Evolutionary conservation across 2,113 vertebrate genomes (phyloP).

Genomic region (Labrus mixtus): DNA sequence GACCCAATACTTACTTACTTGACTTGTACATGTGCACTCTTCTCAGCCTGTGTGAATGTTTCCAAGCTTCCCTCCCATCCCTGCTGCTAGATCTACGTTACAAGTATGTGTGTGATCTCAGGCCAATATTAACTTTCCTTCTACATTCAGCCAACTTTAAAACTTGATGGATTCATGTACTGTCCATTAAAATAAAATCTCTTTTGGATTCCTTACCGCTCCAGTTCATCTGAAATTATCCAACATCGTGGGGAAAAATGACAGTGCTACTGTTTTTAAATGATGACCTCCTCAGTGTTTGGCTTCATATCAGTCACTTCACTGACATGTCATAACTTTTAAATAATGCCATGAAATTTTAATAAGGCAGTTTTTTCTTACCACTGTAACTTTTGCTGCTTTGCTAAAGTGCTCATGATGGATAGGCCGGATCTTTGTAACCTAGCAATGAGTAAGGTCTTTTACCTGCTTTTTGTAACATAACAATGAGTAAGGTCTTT

Average conservation of each 20-base stretch:
- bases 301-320: slow-evolving; percentile 9
- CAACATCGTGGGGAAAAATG: background rate
- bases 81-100: slow-evolving; percentile 33
- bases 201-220: no score
- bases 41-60: slow-evolving; percentile 12
- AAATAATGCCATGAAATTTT: no score
- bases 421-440: no score
- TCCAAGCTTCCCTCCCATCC: background rate
- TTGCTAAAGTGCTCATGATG: no score
- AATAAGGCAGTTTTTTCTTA: no score
- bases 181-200: slow-evolving; percentile 2
- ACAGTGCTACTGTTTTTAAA: slow-evolving; percentile 16
- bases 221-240: background rate
- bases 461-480: no score
- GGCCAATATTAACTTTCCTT: slow-evolving; percentile 56
- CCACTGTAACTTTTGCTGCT: no score
- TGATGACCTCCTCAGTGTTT: slow-evolving; percentile 1
- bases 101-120: slow-evolving; percentile 64
- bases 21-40: slow-evolving; percentile 1
- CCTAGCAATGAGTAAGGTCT: no score
- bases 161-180: slow-evolving; percentile 16
- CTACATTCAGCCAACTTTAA: slow-evolving; percentile 30
- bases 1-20: background rate
- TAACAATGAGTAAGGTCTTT: no score
- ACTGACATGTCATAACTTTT: no score